Conservation (phyloP, 1,140 invertebrate species). For the Cheumatopsyche charites region DNA sequence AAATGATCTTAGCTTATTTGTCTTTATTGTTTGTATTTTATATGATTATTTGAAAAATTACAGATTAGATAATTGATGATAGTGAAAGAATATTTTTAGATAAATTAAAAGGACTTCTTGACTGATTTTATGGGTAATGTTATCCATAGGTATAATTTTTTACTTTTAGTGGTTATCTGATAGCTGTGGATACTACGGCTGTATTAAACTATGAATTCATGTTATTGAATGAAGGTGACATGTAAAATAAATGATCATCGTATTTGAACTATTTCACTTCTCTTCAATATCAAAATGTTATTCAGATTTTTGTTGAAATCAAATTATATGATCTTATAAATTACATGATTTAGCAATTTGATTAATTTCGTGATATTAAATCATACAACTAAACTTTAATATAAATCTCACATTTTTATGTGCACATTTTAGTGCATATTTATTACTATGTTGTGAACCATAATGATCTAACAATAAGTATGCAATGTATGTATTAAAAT, state of each 20-base stretch:
- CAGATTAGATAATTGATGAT: conserved; percentile 20
- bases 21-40: conserved; percentile 16
- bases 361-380: too few species aligned
- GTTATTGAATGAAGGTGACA: conserved; percentile 19
- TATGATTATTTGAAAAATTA: conserved; percentile 8
- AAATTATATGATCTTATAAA: too few species aligned
- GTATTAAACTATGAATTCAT: conserved; percentile 16
- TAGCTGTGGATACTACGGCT: conserved; percentile 26
- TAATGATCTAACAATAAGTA: neutral
- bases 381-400: too few species aligned
- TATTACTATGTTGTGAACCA: neutral
- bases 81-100: conserved; percentile 36
- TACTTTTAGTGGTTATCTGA: conserved; percentile 20
- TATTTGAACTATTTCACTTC: too few species aligned
- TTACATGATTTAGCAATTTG: too few species aligned
- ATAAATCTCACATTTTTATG: too few species aligned
- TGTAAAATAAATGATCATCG: conserved; percentile 5
- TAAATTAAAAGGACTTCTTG: conserved; percentile 32
- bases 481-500: neutral
- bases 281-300: too few species aligned
- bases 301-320: too few species aligned
- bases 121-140: conserved; percentile 36
- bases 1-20: conserved; percentile 21
- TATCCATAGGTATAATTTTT: conserved; percentile 38
- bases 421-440: neutral